These are phyloP conservation scores for Phrynocephalus vlangalii DNA, from an alignment of 2,797 vertebrate species.

Conservation along the genomic window DNA sequence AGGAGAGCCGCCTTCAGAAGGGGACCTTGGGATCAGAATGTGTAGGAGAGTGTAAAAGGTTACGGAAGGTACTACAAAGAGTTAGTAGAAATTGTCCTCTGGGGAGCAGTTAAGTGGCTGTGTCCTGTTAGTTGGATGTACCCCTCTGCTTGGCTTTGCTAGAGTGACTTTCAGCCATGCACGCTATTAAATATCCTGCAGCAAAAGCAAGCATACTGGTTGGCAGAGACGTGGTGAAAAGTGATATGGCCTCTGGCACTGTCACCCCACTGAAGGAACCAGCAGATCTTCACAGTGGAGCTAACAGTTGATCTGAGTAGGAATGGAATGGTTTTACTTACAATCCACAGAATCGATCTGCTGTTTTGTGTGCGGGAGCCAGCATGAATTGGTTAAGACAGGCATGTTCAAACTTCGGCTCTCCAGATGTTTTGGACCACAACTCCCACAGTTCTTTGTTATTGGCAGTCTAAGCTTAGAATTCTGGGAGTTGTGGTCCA, in stretches of 20 bases:
- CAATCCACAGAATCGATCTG: neutral
- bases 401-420: no score
- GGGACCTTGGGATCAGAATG: neutral
- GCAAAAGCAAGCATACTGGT: neutral
- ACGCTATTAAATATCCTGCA: constrained; percentile 12
- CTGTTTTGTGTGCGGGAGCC: neutral
- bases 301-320: neutral
- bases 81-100: neutral
- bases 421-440: no score
- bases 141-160: constrained; percentile 4
- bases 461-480: no score
- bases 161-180: neutral
- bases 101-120: neutral
- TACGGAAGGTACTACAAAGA: neutral
- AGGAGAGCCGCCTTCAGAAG: neutral
- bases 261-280: neutral
- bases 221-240: neutral
- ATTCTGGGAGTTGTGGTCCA: no score
- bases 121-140: neutral
- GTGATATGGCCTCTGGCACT: neutral
- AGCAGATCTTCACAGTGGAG: neutral
- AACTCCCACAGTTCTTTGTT: no score
- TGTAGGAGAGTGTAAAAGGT: neutral
- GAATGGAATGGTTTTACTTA: neutral
- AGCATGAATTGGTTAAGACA: neutral